Evolutionary conservation across 2,888 invertebrate genomes (phyloP).

Genomic region (Lagria hirta): DNA sequence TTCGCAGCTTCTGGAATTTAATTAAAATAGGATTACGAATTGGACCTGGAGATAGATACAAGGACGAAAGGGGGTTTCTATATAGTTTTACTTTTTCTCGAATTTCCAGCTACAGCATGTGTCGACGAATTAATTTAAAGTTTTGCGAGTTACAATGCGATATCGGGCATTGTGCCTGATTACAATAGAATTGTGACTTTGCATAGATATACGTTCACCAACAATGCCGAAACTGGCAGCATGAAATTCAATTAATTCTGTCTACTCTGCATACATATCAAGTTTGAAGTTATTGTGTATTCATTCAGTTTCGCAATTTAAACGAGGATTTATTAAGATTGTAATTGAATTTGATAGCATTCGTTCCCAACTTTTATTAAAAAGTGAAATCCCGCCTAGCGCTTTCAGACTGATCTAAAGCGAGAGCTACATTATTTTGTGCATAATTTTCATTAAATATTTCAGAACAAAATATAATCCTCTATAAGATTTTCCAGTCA

Average conservation of each 20-base stretch:
- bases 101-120: conserved; percentile 5
- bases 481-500: too few species aligned
- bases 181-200: conserved; percentile 53
- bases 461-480: too few species aligned
- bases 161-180: conserved; percentile 46
- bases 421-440: conserved; percentile 17
- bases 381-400: conserved; percentile 26
- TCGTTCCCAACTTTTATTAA: conserved; percentile 30
- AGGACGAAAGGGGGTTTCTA: too few species aligned
- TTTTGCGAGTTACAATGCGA: conserved; percentile 49
- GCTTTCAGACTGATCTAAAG: conserved; percentile 1
- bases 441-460: conserved; percentile 24
- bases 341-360: conserved; percentile 34
- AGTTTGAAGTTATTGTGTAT: conserved; percentile 46
- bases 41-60: conserved; percentile 24
- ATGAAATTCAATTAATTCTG: conserved; percentile 47
- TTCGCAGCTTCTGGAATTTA: conserved; percentile 52
- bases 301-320: conserved; percentile 33
- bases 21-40: conserved; percentile 53
- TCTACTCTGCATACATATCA: conserved; percentile 46
- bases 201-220: conserved; percentile 49
- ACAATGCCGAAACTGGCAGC: conserved; percentile 46
- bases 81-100: conserved; percentile 2
- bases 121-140: conserved; percentile 46
- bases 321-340: conserved; percentile 35